These are phyloP conservation scores for Mantis religiosa DNA, from an alignment of 2,888 invertebrate species.

Conservation along the genomic window DNA sequence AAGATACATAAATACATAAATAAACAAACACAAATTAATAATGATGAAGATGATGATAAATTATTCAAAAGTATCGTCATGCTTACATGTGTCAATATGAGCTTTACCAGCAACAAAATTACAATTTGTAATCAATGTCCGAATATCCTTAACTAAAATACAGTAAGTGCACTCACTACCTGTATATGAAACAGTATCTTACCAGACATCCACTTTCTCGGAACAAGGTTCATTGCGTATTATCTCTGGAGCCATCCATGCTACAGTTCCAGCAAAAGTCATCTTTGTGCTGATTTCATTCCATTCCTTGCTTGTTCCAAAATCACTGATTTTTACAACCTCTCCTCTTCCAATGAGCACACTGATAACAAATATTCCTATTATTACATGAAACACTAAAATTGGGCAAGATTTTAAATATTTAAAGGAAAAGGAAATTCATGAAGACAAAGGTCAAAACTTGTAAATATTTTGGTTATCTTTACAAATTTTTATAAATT, in stretches of 20 bases:
- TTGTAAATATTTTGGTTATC: too few relatives aligned
- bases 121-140: too few relatives aligned
- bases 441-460: too few relatives aligned
- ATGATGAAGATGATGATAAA: too few relatives aligned
- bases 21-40: too few relatives aligned
- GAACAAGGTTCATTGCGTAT: conserved; percentile 95
- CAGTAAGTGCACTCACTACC: too few relatives aligned
- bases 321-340: conserved; percentile 93
- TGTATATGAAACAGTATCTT: conserved; percentile 34
- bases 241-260: conserved; percentile 99
- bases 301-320: conserved; percentile 93
- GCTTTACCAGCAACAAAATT: too few relatives aligned
- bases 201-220: conserved; percentile 97
- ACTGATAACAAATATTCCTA: conserved; percentile 47
- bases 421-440: not conserved
- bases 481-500: too few relatives aligned
- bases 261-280: conserved; percentile 97
- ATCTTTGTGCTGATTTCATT: conserved; percentile 92
- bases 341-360: conserved; percentile 78
- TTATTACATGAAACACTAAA: not conserved
- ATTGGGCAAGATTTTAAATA: not conserved
- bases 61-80: too few relatives aligned
- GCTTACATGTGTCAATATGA: too few relatives aligned
- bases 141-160: too few relatives aligned
- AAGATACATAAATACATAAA: too few relatives aligned